phyloP scores from a whole-genome alignment of 1,140 invertebrate species.

The Potamilus streckersoni region DNA sequence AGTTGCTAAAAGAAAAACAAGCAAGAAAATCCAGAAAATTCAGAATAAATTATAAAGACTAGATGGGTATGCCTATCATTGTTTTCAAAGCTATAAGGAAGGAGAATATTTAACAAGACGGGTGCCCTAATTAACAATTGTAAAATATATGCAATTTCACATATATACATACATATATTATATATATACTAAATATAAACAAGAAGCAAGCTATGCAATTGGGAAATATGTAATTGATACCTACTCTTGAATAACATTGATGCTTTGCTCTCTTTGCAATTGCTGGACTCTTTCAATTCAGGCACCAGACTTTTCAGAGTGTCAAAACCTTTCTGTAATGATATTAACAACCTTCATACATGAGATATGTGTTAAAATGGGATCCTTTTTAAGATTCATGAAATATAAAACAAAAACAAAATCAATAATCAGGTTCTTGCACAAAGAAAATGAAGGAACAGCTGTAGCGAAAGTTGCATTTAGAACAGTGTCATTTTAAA shows the following conservation, averaged over 20 bases:
- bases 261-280: constrained; percentile 90
- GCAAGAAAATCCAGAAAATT: not conserved
- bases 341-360: no score
- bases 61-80: not conserved
- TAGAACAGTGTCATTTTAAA: no score
- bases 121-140: not conserved
- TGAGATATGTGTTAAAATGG: no score
- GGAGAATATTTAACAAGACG: not conserved
- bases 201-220: constrained; percentile 1
- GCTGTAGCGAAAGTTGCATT: no score
- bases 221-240: constrained; percentile 13
- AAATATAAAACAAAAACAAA: no score
- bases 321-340: constrained; percentile 86
- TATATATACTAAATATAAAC: not conserved
- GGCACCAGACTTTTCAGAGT: constrained; percentile 91
- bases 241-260: constrained; percentile 92
- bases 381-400: no score
- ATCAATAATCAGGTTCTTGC: no score
- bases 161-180: not conserved
- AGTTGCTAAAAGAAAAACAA: not conserved
- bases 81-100: not conserved
- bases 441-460: no score
- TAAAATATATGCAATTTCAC: not conserved
- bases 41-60: not conserved
- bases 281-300: constrained; percentile 84